Evolutionary conservation across 2,113 vertebrate genomes (phyloP).

Genomic region (Penelope pileata): DNA sequence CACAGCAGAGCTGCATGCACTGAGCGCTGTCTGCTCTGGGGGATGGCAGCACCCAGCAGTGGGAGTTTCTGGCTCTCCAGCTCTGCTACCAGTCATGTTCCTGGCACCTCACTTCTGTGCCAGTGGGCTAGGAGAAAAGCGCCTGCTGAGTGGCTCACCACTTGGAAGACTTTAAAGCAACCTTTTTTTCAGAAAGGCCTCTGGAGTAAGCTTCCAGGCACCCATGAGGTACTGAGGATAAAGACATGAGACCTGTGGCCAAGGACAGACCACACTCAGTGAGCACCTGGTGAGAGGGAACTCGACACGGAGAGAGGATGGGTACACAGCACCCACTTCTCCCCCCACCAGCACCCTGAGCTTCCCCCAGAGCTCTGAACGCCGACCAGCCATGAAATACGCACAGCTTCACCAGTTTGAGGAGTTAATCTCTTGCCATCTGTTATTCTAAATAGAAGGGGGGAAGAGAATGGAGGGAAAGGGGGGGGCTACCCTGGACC

Average conservation of each 20-base stretch:
- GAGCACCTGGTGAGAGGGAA: background rate
- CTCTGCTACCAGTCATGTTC: background rate
- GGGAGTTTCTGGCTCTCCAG: background rate
- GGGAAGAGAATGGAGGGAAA: background rate
- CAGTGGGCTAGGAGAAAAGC: background rate
- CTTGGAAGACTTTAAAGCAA: background rate
- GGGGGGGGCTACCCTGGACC: background rate
- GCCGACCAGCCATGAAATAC: background rate
- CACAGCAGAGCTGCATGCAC: background rate
- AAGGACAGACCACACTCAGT: background rate
- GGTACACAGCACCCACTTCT: background rate
- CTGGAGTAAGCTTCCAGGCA: background rate
- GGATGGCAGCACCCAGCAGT: background rate
- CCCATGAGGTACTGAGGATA: background rate
- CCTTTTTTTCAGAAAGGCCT: background rate
- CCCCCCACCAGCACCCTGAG: background rate
- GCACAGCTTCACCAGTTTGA: background rate
- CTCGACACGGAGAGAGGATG: background rate
- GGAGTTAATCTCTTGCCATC: background rate
- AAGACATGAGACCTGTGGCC: background rate
- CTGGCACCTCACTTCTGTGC: background rate
- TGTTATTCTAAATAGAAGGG: background rate
- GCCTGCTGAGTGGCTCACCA: background rate
- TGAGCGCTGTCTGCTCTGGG: rapidly evolving
- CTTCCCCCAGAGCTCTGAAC: background rate